Base-by-base conservation (phyloP, 2,113 vertebrate genomes). In the Sebastes schlegelii region DNA sequence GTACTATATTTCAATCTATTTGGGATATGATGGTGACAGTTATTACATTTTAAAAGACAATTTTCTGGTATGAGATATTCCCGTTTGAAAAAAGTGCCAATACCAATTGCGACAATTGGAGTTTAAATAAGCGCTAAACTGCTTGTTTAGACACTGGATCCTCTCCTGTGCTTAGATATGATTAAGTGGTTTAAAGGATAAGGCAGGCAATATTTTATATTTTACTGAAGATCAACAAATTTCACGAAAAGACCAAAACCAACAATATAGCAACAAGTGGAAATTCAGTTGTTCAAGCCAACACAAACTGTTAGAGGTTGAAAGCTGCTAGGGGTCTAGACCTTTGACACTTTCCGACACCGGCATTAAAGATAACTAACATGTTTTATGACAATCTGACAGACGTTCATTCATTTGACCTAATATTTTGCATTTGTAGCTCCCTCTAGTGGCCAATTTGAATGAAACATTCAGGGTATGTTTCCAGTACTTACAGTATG, bases 31-130 rank as follows among this genome's bases (percentile, higher is more conserved):
- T 14, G 2, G 14, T 80, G 66, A 83, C 86, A 84, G 68, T 71
- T 89, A 78, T 49, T 72, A 77, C 67, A 51, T 72, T 85, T 83
- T 58, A 69, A 77, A 67, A 79, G 45, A 80, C 45, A 21, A 74
- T 87, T 79, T 77, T 74, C 26, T 34, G 58, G 6, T 57, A 45
- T 54, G 51, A 74, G 43, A 66, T 68, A 71, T 85, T 48, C 55
- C 67, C n/a, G 13, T 75, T 80, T 71, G 8, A 51, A 51, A 87
- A 62, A 86, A 61, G 61, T 19, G 60, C 81, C 74, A 80, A 73
- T 64, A 68, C 11, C 57, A 62, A 65, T 70, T 60, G 42, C 4
- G 40, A 62, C 51, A 76, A 69, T 19, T 63, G 54, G 13, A 80
- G 84, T 69, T 82, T 48, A 82, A 85, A 77, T 69, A 26, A 42